phyloP scores from a whole-genome alignment of 2,797 vertebrate genomes.

The Anguilla marmorata region DNA sequence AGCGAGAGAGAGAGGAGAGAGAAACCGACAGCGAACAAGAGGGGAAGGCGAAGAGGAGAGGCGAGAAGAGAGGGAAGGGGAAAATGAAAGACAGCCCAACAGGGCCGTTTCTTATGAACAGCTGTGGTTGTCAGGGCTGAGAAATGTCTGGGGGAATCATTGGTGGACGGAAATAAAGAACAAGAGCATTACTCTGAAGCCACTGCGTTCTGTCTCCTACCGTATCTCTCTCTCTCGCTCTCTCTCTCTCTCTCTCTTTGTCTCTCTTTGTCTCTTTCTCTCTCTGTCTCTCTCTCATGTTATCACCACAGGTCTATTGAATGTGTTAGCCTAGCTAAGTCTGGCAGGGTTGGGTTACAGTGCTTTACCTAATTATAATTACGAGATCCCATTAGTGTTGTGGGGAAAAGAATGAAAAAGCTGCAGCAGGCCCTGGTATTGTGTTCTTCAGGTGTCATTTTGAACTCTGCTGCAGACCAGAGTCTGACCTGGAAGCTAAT shows the following conservation, averaged over 20 bases:
- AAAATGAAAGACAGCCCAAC: slow-evolving; percentile 58
- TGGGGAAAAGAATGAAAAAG: not conserved
- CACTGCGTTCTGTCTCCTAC: not conserved
- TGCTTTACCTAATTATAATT: slow-evolving; percentile 13
- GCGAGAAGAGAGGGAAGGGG: slow-evolving; percentile 58
- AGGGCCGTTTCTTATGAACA: slow-evolving; percentile 58
- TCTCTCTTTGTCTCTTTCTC: not conserved
- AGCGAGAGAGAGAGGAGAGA: not conserved
- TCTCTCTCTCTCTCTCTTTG: not conserved
- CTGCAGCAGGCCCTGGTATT: not conserved
- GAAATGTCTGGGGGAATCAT: slow-evolving; percentile 42
- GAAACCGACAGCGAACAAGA: not conserved
- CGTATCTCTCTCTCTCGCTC: not conserved
- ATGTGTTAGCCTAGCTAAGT: not conserved
- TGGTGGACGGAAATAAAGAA: not conserved
- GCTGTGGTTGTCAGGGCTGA: slow-evolving; percentile 44
- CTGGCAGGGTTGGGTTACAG: slow-evolving; percentile 33
- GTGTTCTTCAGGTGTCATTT: slow-evolving; percentile 8
- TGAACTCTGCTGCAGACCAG: not conserved
- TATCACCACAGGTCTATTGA: not conserved
- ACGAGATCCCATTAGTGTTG: slow-evolving; percentile 3
- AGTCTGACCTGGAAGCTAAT: slow-evolving; percentile 10
- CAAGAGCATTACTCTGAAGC: not conserved
- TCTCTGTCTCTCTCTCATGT: not conserved
- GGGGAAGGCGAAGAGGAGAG: not conserved